phyloP scores from a whole-genome alignment of 2,888 invertebrate genomes.

The Spilarctia lutea region DNA sequence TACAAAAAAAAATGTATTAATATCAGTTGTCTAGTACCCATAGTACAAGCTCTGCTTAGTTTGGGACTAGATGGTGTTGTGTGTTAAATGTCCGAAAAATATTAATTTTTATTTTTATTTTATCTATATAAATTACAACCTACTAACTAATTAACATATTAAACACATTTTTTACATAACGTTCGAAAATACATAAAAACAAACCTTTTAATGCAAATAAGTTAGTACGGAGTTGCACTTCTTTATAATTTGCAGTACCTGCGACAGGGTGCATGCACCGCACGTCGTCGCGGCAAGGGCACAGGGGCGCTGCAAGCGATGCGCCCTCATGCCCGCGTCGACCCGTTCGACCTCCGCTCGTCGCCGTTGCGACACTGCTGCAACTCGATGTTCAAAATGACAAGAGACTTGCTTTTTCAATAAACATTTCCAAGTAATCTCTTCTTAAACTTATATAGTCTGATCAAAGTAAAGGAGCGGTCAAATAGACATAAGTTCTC shows the following conservation, averaged over 20 bases:
- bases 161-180: neutral
- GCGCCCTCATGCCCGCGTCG: constrained; percentile 62
- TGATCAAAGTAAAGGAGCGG: neutral
- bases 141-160: too few species aligned
- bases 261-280: constrained; percentile 75
- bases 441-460: neutral
- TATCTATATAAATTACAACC: too few species aligned
- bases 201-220: neutral
- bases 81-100: too few species aligned
- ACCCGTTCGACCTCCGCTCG: constrained; percentile 54
- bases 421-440: constrained; percentile 14
- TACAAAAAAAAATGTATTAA: too few species aligned
- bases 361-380: constrained; percentile 58
- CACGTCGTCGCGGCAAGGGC: constrained; percentile 72
- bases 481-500: neutral
- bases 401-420: constrained; percentile 18
- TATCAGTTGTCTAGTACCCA: too few species aligned
- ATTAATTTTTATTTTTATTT: too few species aligned
- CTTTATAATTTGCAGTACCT: constrained; percentile 19
- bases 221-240: constrained; percentile 19
- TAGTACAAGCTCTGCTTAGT: too few species aligned
- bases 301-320: constrained; percentile 63
- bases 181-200: neutral
- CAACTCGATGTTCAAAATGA: constrained; percentile 30
- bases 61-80: too few species aligned